Evolutionary conservation across 2,797 vertebrate genomes (phyloP), one percentile per base, ranked within the genome.

Genomic region (Sebastes miniatus): DNA sequence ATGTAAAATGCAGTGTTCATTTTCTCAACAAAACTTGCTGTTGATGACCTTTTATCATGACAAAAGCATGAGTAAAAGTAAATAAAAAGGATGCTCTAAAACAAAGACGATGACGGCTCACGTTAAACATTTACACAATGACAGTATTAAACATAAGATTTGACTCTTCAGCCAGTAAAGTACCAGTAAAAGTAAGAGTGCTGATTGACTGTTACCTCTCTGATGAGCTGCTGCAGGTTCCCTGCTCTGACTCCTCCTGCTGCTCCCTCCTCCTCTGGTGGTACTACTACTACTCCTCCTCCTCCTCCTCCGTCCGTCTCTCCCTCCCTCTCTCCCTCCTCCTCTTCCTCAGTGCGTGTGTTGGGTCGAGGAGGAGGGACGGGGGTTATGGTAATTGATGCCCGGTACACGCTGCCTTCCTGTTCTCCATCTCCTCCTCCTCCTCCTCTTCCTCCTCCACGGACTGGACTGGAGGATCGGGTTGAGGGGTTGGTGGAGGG

Each of bases 301-400:
- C 16, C 73, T 58, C 50, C n/a, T 63, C 18, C 22, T 43, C 62
- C 6, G 6, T 29, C 25, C 14, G 0, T 29, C 57, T 79, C 76
- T 86, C 93, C 89, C n/a, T 50, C 16, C 47, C 6, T 8, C 7
- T 27, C 73, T 22, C 59, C 58, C 4, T 25, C 72, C 29, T 64
- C 70, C 3, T 83, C 88, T 62, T 79, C 91, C 85, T 73, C 76
- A 2, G 8, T 31, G 12, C 36, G 50, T 24, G 69, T 24, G 24
- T 92, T 93, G 63, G 93, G 85, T 90, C 98, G 96, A 63, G 90
- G 89, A 0, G 98, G 97, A 0, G 94, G 73, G 1, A 88, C 80
- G 0, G 98, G 98, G 0, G 95, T 99, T 79, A 99, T 95, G 89
- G 95, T 96, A 85, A 99, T 94, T 0, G 97, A 96, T 1, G 98